A percentile compares a stretch with the other conserved stretches of the same genome.
Evolutionary conservation across 2,797 vertebrate genomes (phyloP).

Genomic region (Arrhamphus sclerolepis): DNA sequence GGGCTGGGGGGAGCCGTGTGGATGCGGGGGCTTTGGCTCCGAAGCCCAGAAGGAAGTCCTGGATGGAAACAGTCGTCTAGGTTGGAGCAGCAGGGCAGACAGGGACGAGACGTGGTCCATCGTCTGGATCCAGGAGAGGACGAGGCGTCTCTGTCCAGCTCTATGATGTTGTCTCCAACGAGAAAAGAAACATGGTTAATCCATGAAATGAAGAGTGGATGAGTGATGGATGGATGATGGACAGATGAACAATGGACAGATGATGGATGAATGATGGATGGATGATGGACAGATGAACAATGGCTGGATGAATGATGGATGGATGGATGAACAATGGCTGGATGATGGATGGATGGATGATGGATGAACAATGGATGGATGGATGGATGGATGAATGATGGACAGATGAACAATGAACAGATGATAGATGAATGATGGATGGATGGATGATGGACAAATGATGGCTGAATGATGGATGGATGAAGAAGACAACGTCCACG

Average conservation of each 20-base stretch:
- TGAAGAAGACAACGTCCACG: constrained; percentile 6
- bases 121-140: not conserved
- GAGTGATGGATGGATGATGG: constrained; percentile 13
- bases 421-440: constrained; percentile 17
- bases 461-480: constrained; percentile 14
- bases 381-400: constrained; percentile 8
- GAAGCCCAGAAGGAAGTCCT: not conserved
- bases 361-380: constrained; percentile 13
- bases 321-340: no score
- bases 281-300: no score
- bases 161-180: constrained; percentile 60
- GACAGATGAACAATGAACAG: constrained; percentile 4
- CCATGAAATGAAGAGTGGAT: not conserved
- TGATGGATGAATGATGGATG: constrained; percentile 17
- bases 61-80: constrained; percentile 26
- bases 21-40: constrained; percentile 36
- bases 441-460: not conserved
- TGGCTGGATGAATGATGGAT: constrained; percentile 17
- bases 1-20: constrained; percentile 74
- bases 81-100: constrained; percentile 30
- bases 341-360: constrained; percentile 15
- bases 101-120: constrained; percentile 40
- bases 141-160: constrained; percentile 17
- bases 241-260: no score
- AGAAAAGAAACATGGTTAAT: constrained; percentile 48